These are phyloP conservation scores for Lemur catta DNA, from an alignment of 2,797 vertebrate genomes.

Conservation along the genomic window DNA sequence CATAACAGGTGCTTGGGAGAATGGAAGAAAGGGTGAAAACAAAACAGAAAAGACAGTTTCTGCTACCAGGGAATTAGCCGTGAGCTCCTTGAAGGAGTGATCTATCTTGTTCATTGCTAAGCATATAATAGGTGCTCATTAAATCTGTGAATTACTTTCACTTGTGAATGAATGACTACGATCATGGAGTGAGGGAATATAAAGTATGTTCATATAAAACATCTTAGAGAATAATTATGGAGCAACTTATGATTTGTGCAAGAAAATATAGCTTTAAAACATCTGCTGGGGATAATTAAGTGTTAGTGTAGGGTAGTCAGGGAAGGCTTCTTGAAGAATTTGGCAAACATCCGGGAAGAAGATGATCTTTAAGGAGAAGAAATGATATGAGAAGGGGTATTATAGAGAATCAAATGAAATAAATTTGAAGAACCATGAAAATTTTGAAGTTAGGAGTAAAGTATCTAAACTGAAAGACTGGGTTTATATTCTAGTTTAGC, in stretches of 20 bases:
- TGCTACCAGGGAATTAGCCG: not conserved
- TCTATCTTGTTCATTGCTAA: not conserved
- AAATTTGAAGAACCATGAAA: not conserved
- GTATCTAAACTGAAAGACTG: not conserved
- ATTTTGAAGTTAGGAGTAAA: not conserved
- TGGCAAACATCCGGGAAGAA: not conserved
- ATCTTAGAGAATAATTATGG: not conserved
- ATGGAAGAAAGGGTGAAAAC: not conserved
- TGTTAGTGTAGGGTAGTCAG: not conserved
- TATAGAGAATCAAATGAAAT: not conserved
- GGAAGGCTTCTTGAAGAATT: not conserved
- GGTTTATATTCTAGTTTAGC: not conserved
- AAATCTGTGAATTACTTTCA: not conserved
- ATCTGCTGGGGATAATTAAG: not conserved
- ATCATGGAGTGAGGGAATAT: not conserved
- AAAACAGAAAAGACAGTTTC: not conserved
- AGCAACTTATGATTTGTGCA: not conserved
- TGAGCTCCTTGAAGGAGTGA: not conserved
- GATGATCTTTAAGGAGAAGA: not conserved
- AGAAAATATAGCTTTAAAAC: not conserved
- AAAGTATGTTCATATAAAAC: not conserved
- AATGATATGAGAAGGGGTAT: not conserved
- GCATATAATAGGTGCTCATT: not conserved
- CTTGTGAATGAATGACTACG: not conserved
- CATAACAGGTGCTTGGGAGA: not conserved